Evolutionary conservation across 1,140 invertebrate genomes (phyloP).

Genomic region (Mizuhopecten yessoensis): DNA sequence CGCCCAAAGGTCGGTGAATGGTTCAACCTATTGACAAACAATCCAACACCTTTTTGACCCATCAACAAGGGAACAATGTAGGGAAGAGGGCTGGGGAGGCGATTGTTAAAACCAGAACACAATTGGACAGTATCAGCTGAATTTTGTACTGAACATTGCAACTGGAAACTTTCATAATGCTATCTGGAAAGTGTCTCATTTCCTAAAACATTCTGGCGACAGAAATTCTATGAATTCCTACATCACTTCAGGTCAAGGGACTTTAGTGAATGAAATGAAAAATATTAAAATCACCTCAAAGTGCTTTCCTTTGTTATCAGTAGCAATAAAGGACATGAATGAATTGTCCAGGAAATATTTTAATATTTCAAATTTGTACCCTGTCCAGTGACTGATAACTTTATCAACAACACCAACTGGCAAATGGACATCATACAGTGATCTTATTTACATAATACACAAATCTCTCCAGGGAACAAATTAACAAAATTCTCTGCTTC

Average conservation of each 20-base stretch:
- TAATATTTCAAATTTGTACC: not conserved
- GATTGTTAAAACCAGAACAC: not conserved
- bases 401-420: not conserved
- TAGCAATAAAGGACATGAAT: too few species aligned
- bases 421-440: not conserved
- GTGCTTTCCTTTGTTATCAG: not conserved
- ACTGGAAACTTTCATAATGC: slow-evolving; percentile 33
- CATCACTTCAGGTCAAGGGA: not conserved
- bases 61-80: not conserved
- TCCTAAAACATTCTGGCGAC: slow-evolving; percentile 11
- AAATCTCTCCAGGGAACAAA: not conserved
- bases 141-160: not conserved
- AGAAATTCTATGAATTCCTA: not conserved
- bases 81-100: not conserved
- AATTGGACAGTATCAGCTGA: not conserved
- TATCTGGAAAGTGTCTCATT: not conserved
- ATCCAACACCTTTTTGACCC: not conserved
- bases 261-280: not conserved
- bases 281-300: not conserved
- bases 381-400: not conserved
- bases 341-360: too few species aligned
- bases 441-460: not conserved
- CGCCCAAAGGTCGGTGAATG: slow-evolving; percentile 23
- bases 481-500: not conserved
- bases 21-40: slow-evolving; percentile 16